phyloP scores from a whole-genome alignment of 2,888 invertebrate species.

The Heliconius ethilla region DNA sequence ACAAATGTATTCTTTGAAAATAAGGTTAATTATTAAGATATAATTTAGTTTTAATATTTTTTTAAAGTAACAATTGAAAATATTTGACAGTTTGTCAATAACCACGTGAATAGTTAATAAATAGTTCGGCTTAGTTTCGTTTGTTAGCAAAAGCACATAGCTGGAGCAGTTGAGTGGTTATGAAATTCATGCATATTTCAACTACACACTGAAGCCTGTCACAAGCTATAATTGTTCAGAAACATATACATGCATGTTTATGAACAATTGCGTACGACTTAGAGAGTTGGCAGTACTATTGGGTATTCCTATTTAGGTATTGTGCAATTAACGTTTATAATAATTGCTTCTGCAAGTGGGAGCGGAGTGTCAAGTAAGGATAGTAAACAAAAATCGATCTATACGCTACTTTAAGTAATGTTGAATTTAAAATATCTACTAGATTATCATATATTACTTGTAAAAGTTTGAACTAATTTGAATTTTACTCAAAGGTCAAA shows the following conservation, averaged over 20 bases:
- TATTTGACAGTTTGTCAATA: neutral
- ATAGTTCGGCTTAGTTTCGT: neutral
- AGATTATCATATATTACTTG: neutral
- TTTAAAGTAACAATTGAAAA: neutral
- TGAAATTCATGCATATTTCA: constrained; percentile 32
- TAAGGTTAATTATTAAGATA: neutral
- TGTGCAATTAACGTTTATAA: constrained; percentile 22
- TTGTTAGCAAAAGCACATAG: too few species aligned
- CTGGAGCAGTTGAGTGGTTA: constrained; percentile 7
- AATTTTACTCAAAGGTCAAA: neutral
- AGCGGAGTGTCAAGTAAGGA: neutral
- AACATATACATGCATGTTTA: constrained; percentile 29
- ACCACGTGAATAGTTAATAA: neutral
- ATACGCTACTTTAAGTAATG: too few species aligned
- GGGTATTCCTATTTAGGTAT: constrained; percentile 15
- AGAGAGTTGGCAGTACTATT: constrained; percentile 27
- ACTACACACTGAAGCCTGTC: constrained; percentile 18
- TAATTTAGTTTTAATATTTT: neutral
- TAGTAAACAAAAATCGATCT: neutral
- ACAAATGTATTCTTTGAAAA: neutral
- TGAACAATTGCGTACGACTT: constrained; percentile 31
- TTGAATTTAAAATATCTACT: neutral
- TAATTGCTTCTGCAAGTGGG: neutral
- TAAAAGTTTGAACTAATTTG: neutral
- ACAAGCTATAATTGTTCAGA: constrained; percentile 31